A percentile compares a stretch with the other conserved stretches of the same genome.
Evolutionary conservation across 1,140 invertebrate genomes (phyloP).

Genomic region (Euschistus heros): DNA sequence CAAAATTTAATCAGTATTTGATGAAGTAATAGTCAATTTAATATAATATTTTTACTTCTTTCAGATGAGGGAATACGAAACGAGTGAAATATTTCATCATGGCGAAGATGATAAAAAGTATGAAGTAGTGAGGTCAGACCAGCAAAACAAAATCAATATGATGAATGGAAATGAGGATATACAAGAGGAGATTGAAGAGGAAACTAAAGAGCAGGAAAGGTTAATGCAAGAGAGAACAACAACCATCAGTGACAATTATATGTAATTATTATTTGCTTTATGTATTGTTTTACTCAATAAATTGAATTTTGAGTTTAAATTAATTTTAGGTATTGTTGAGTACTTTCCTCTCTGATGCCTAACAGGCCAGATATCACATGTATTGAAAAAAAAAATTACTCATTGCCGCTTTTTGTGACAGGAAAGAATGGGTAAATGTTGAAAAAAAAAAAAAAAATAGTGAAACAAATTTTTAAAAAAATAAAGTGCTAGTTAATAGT

Average conservation of each 20-base stretch:
- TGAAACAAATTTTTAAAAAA: too few relatives aligned
- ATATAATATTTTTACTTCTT: slow-evolving; percentile 28
- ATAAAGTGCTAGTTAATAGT: too few relatives aligned
- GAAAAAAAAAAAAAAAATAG: too few relatives aligned
- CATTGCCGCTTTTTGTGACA: too few relatives aligned
- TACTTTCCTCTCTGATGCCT: too few relatives aligned
- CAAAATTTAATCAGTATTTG: too few relatives aligned
- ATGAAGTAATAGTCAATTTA: too few relatives aligned
- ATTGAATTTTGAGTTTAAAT: not conserved
- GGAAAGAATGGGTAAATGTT: too few relatives aligned
- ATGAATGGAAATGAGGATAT: slow-evolving; percentile 57
- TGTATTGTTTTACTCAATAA: not conserved
- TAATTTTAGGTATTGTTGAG: too few relatives aligned
- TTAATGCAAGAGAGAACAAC: slow-evolving; percentile 29
- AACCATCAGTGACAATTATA: slow-evolving; percentile 1
- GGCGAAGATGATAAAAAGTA: slow-evolving; percentile 65
- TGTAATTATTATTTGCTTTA: slow-evolving; percentile 18
- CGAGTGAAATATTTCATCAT: slow-evolving; percentile 73
- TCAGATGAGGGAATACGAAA: slow-evolving; percentile 73
- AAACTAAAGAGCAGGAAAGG: slow-evolving; percentile 52
- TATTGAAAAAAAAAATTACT: too few relatives aligned
- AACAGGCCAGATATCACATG: too few relatives aligned
- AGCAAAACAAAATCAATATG: slow-evolving; percentile 47
- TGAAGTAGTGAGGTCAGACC: slow-evolving; percentile 53
- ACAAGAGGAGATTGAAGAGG: slow-evolving; percentile 63